These are phyloP conservation scores for Premnoplex brunnescens DNA, from an alignment of 2,797 vertebrate genomes.

Conservation along the genomic window DNA sequence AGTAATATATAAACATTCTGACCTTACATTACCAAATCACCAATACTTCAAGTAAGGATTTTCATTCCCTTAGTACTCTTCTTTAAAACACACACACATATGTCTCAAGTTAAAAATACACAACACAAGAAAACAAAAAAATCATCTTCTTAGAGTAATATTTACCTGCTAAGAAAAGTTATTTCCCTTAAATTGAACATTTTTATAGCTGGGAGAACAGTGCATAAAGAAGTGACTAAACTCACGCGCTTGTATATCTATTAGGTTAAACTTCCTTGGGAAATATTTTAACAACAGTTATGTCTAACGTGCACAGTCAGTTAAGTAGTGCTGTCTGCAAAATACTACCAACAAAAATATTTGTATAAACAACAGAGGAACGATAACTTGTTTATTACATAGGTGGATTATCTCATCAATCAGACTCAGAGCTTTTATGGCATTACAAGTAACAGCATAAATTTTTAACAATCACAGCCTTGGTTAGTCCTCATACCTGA, in stretches of 20 bases:
- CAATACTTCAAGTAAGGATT: background rate
- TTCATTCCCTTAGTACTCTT: slow-evolving; percentile 46
- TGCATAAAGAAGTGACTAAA: background rate
- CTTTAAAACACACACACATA: background rate
- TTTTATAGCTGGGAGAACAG: slow-evolving; percentile 48
- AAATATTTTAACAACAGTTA: background rate
- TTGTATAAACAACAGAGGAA: background rate
- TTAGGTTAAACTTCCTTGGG: background rate
- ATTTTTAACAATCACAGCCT: background rate
- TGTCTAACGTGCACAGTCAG: background rate
- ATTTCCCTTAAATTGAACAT: slow-evolving; percentile 48
- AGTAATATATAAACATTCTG: background rate
- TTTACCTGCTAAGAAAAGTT: slow-evolving; percentile 2
- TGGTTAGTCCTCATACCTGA: background rate
- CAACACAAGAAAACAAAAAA: background rate
- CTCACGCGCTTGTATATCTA: background rate
- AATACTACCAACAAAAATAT: background rate
- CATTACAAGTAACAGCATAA: background rate
- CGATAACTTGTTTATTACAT: background rate
- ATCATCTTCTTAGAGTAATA: slow-evolving; percentile 30
- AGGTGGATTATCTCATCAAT: background rate
- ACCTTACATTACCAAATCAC: background rate
- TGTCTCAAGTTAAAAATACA: background rate
- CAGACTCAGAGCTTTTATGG: background rate
- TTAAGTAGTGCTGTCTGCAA: background rate